Percentiles rank a stretch among this genome's conserved stretches.
Conservation (phyloP, 2,888 invertebrate genomes). For the Steinernema hermaphroditum region DNA sequence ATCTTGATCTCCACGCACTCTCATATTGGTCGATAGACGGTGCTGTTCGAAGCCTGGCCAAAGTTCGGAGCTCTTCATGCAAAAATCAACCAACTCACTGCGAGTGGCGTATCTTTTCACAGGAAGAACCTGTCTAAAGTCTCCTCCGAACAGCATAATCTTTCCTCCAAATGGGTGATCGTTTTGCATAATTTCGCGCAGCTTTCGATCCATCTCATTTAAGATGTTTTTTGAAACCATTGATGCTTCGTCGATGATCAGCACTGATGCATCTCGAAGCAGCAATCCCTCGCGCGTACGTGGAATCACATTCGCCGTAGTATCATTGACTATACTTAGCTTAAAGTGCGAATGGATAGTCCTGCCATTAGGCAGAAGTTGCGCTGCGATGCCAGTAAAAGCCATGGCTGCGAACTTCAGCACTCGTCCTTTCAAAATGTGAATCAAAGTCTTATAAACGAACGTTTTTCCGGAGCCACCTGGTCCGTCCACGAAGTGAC, state of each 20-base stretch:
- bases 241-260: slow-evolving; percentile 41
- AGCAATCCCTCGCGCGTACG: slow-evolving; percentile 4
- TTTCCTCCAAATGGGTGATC: slow-evolving; percentile 37
- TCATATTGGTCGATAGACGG: slow-evolving; percentile 39
- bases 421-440: slow-evolving; percentile 61
- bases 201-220: slow-evolving; percentile 30
- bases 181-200: slow-evolving; percentile 35
- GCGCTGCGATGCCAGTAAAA: slow-evolving; percentile 69
- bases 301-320: background rate
- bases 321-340: slow-evolving; percentile 30
- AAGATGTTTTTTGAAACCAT: slow-evolving; percentile 40
- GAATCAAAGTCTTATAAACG: slow-evolving; percentile 66
- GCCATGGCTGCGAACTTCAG: slow-evolving; percentile 67
- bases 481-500: slow-evolving; percentile 66
- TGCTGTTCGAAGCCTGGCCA: slow-evolving; percentile 36
- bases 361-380: slow-evolving; percentile 67
- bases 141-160: slow-evolving; percentile 44
- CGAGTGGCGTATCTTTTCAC: slow-evolving; percentile 29
- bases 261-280: slow-evolving; percentile 29
- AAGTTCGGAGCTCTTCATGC: slow-evolving; percentile 11
- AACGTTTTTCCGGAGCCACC: slow-evolving; percentile 68
- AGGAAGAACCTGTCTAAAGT: slow-evolving; percentile 46
- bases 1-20: slow-evolving; percentile 33
- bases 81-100: slow-evolving; percentile 30
- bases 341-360: slow-evolving; percentile 67